These are phyloP conservation scores for Clarias magur DNA, from an alignment of 2,113 vertebrate species.

Conservation along the genomic window DNA sequence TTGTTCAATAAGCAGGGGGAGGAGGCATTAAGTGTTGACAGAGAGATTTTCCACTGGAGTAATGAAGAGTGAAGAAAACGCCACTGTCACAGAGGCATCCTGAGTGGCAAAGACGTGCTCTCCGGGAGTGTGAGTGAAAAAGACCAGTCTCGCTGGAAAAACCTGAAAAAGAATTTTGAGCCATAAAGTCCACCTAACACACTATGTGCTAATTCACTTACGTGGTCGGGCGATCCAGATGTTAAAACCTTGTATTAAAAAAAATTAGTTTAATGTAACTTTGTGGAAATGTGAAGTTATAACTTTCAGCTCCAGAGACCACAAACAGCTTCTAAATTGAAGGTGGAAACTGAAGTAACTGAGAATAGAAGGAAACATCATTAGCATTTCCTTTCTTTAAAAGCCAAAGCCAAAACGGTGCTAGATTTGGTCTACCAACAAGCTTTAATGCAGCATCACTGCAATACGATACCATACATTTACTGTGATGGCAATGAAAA, in stretches of 20 bases:
- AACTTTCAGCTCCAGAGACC: conserved; percentile 31
- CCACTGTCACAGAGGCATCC: conserved; percentile 34
- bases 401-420: conserved; percentile 31
- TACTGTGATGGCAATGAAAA: conserved; percentile 13
- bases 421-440: conserved; percentile 3
- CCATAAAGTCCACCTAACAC: conserved; percentile 25
- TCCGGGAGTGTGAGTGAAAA: conserved; percentile 12
- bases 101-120: conserved; percentile 15
- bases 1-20: conserved; percentile 71
- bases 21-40: conserved; percentile 64
- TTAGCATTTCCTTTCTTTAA: conserved; percentile 39
- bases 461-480: conserved; percentile 13
- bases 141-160: conserved; percentile 36
- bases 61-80: conserved; percentile 33
- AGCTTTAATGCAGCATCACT: conserved; percentile 15
- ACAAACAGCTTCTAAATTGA: conserved; percentile 42
- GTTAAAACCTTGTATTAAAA: conserved; percentile 46
- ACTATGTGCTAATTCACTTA: conserved; percentile 46
- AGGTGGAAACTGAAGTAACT: conserved; percentile 43
- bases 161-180: conserved; percentile 55
- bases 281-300: conserved; percentile 45
- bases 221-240: conserved; percentile 43
- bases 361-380: conserved; percentile 42
- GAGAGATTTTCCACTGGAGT: conserved; percentile 37
- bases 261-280: conserved; percentile 43